Conservation (phyloP, 2,888 invertebrate species). For the Glyphotaelius pellucidus region DNA sequence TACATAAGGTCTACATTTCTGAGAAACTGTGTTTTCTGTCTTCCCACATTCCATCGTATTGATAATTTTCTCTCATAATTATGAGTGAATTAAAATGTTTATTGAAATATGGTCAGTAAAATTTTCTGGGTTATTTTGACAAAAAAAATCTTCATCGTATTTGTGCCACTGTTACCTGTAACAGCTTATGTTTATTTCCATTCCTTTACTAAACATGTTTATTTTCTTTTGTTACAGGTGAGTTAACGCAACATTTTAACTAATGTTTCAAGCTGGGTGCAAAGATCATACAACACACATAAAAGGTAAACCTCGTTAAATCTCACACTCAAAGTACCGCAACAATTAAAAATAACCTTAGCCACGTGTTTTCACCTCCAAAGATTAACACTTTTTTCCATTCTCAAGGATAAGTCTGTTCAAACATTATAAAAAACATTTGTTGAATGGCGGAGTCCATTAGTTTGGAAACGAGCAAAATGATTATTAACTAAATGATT, state of each 20-base stretch:
- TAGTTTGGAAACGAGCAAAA: not conserved
- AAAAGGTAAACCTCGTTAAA: not conserved
- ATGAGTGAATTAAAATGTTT: not conserved
- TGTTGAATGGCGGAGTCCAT: not conserved
- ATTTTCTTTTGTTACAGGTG: conserved; percentile 17
- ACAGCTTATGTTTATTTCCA: not conserved
- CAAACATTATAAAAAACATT: not conserved
- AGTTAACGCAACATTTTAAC: conserved; percentile 11
- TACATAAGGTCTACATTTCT: not conserved
- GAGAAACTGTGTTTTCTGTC: not conserved
- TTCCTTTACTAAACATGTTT: not conserved
- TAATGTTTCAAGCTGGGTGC: not conserved
- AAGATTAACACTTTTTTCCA: not conserved
- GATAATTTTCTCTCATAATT: not conserved
- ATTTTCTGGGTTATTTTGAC: not conserved
- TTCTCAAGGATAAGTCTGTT: not conserved
- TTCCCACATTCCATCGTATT: not conserved
- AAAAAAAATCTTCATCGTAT: not conserved
- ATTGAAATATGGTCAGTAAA: not conserved
- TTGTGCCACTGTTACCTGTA: not conserved
- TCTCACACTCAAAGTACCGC: not conserved
- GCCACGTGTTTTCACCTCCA: not conserved
- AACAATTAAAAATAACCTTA: not conserved
- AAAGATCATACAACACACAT: not conserved
- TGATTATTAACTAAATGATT: not conserved